These are phyloP conservation scores for Cantharis rufa DNA, from an alignment of 2,888 invertebrate genomes.

Conservation along the genomic window DNA sequence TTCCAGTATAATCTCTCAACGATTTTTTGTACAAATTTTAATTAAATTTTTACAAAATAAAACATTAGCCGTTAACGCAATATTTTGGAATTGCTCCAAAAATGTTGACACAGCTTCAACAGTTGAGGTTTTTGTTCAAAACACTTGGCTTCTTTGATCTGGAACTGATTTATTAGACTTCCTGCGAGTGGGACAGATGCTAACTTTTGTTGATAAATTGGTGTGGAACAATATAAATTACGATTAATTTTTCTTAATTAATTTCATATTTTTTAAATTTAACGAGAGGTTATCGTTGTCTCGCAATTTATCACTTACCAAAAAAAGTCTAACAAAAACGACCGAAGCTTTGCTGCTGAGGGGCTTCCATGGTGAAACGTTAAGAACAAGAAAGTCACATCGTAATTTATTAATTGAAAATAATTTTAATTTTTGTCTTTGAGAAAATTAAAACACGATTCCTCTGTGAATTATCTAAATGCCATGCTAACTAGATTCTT, in stretches of 20 bases:
- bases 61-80: neutral
- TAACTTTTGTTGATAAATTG: constrained; percentile 21
- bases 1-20: neutral
- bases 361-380: neutral
- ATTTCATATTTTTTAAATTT: neutral
- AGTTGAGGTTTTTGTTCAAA: constrained; percentile 32
- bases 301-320: neutral
- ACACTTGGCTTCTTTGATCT: constrained; percentile 37
- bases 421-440: neutral
- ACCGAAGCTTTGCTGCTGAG: neutral
- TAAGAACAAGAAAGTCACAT: too few relatives aligned
- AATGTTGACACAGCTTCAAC: constrained; percentile 34
- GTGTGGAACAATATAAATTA: neutral
- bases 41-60: constrained; percentile 14
- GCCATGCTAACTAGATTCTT: constrained; percentile 44
- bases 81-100: constrained; percentile 32
- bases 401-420: neutral
- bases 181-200: constrained; percentile 21
- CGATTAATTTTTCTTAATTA: neutral
- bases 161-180: constrained; percentile 27
- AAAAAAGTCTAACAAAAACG: neutral
- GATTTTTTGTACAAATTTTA: neutral
- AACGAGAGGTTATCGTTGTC: neutral
- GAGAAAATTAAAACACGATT: neutral
- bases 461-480: constrained; percentile 9